Evolutionary conservation across 2,797 vertebrate species (phyloP), one percentile per base, ranked within the genome.

Genomic region (Gila robusta): DNA sequence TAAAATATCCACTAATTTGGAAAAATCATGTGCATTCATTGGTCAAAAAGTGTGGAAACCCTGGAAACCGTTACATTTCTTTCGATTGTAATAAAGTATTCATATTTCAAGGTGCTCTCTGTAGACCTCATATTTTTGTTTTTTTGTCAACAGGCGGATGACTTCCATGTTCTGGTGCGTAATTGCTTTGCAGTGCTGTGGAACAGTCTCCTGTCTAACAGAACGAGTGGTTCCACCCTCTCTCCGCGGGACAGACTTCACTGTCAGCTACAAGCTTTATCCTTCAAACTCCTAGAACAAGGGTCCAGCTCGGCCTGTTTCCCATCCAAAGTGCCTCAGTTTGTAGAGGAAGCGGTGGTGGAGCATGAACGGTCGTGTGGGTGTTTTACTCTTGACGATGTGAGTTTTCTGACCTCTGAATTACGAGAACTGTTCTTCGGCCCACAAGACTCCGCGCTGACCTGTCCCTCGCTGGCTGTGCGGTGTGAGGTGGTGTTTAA

Each of bases 151-250:
- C 74, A 96, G 95, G 89, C 16, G 44, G 91, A 94, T 32, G 96
- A 97, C 59, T 96, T 95, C 79, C 72, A 26, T 0, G 86, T 93
- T 4, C 77, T 99, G 0, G 88, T 93, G 47, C 91, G 88, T 11
- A 94, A 94, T 89, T 93, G 94, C 69, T 99, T 98, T 82, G 90
- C 94, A 0, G 89, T 97, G 0, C 92, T 99, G 14, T 98, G 98
- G 98, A 97, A 92, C 1, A 85, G 89, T 69, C 4, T 88, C 47
- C 89, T 93, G 0, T 92, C 93, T 0, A 90, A 92, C 0, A 79
- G 62, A 12, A 16, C 0, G 3, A 59, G 37, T 67, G 67, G 28
- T 21, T 37, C 78, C 62, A 47, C 19, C 54, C 79, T 85, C 3
- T 89, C 59, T 44, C 90, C 90, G 0, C 82, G 35, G 3, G 91